Evolutionary conservation across 35 echinoderm and acorn worm species (phyloP).

Genomic region (Apostichopus japonicus): DNA sequence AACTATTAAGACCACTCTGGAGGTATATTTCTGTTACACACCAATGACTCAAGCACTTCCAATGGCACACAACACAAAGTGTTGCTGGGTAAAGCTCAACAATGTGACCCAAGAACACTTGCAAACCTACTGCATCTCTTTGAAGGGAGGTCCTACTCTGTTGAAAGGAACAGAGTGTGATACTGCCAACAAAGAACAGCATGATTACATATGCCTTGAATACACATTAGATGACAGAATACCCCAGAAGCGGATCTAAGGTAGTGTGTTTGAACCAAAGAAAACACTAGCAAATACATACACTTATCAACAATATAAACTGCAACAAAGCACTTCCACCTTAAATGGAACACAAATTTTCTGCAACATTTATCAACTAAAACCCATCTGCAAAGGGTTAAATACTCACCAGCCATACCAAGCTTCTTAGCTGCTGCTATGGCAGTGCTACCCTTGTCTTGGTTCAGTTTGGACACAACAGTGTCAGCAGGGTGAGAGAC

Average conservation of each 20-base stretch:
- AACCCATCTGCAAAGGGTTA: no score
- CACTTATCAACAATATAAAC: background rate
- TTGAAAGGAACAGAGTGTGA: background rate
- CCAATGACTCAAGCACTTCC: slow-evolving; percentile 99
- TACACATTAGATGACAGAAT: slow-evolving; percentile 8
- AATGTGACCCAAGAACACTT: background rate
- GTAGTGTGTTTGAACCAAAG: slow-evolving; percentile 68
- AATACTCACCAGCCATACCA: slow-evolving; percentile 87
- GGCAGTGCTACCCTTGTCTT: slow-evolving; percentile 85
- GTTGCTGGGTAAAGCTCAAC: slow-evolving; percentile 79
- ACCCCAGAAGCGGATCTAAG: slow-evolving; percentile 98
- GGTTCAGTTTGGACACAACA: slow-evolving; percentile 96
- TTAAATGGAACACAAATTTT: no score
- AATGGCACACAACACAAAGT: slow-evolving; percentile 91
- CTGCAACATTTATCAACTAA: no score
- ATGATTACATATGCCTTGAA: background rate
- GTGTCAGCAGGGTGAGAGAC: slow-evolving; percentile 98
- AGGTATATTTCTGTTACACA: slow-evolving; percentile 99
- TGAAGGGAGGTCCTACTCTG: background rate
- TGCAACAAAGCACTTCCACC: no score
- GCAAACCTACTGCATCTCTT: background rate
- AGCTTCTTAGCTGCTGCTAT: slow-evolving; percentile 80
- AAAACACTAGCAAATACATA: background rate
- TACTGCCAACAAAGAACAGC: background rate
- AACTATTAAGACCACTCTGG: slow-evolving; percentile 57